Evolutionary conservation across 1,140 invertebrate genomes (phyloP), one percentile per base, ranked within the genome.

Genomic region (Drosophila murphyi): DNA sequence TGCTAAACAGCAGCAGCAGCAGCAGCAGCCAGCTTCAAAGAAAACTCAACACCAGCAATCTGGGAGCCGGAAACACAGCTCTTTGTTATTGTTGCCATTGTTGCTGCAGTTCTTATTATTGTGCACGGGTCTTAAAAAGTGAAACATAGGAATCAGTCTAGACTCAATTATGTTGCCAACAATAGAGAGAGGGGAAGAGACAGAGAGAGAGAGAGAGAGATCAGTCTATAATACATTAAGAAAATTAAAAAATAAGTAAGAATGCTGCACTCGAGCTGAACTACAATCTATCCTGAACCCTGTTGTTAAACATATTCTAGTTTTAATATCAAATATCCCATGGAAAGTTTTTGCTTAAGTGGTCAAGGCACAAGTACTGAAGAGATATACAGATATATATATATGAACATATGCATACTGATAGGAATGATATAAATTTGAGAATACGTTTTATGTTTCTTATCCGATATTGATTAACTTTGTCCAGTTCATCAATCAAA

Each of bases 11-110:
- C 48, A 48, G 51, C 37, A 56, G 35, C 60, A 55, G 59, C 65
- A 80, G 6, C 55, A 65, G 48, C 34, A 51, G 34, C 62, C 63
- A 54, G 73, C 61, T 35, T 31, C 45, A 51, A 69, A 60, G 61
- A 48, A 67, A 72, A 71, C 59, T 12, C 61, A 73, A 86, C 82
- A 86, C 82, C 78, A 56, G 35, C 68, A 69, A 74, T 61, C 52
- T 55, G 28, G 7, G 45, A 57, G 57, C 65, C 72, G 73, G 73
- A 76, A 76, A 60, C 68, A 51, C 10, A 50, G 41, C 32, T 4
- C 52, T 35, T 72, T 67, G 70, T 67, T 68, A 45, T 70, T 61
- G 12, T 31, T 56, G 7, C 12, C 52, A 48, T 28, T n/a, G 29
- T 20, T 32, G 61, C 7, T 12, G 20, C 20, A 20, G 20, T 20